These are phyloP conservation scores for Campaea margaritaria DNA, from an alignment of 2,888 invertebrate species.

Conservation along the genomic window DNA sequence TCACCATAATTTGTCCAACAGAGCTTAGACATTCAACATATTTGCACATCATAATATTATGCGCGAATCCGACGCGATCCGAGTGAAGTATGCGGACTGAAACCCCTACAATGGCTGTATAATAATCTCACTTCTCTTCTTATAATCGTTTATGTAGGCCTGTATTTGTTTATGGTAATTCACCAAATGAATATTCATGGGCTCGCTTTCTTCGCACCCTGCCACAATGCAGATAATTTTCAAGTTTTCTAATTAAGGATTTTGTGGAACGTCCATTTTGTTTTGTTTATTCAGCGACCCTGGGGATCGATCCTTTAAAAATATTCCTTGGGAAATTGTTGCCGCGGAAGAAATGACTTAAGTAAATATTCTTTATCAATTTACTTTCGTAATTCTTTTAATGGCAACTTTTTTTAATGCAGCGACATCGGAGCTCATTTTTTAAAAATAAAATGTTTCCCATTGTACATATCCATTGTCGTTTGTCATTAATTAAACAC, in stretches of 20 bases:
- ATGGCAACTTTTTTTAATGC: too few relatives aligned
- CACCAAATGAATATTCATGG: constrained; percentile 58
- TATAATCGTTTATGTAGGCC: constrained; percentile 46
- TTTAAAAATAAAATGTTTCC: not conserved
- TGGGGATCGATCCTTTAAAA: constrained; percentile 25
- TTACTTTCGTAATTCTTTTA: not conserved
- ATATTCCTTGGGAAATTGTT: constrained; percentile 8
- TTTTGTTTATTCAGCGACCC: constrained; percentile 37
- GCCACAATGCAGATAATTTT: constrained; percentile 48
- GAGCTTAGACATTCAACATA: not conserved
- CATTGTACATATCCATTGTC: too few relatives aligned
- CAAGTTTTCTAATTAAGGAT: constrained; percentile 47
- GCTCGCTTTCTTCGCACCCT: constrained; percentile 36
- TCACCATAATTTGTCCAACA: not conserved
- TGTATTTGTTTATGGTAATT: constrained; percentile 62
- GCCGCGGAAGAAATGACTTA: not conserved
- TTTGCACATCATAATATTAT: constrained; percentile 17
- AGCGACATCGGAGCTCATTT: too few relatives aligned
- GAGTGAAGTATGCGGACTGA: constrained; percentile 17
- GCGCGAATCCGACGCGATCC: constrained; percentile 12
- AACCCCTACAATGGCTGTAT: constrained; percentile 35
- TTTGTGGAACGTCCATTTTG: constrained; percentile 36
- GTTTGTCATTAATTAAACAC: constrained; percentile 16
- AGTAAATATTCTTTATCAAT: not conserved
- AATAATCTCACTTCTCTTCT: constrained; percentile 45